Percentiles rank a stretch among this genome's conserved stretches.
Evolutionary conservation across 2,888 invertebrate genomes (phyloP).

Genomic region (Agrotis clavis): DNA sequence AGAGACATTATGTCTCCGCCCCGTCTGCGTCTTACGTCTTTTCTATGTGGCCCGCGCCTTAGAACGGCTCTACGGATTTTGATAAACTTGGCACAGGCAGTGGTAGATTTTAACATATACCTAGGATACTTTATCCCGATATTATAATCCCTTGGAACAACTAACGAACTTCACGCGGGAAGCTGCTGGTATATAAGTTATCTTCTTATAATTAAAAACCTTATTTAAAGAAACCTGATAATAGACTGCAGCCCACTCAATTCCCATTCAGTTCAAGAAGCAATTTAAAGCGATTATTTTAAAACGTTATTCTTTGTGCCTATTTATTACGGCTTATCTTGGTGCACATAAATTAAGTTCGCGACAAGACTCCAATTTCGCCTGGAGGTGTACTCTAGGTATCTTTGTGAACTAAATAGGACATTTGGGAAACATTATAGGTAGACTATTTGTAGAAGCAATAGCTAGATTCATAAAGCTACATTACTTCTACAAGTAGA

Average conservation of each 20-base stretch:
- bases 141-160: too few relatives aligned
- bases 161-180: background rate
- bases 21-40: too few relatives aligned
- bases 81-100: too few relatives aligned
- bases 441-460: background rate
- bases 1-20: too few relatives aligned
- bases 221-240: constrained; percentile 11
- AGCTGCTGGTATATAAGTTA: too few relatives aligned
- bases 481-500: too few relatives aligned
- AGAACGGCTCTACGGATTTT: too few relatives aligned
- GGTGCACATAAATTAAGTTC: constrained; percentile 75
- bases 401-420: constrained; percentile 19
- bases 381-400: constrained; percentile 61
- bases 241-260: constrained; percentile 47
- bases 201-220: constrained; percentile 15
- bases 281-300: constrained; percentile 79
- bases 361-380: constrained; percentile 62
- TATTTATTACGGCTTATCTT: constrained; percentile 80
- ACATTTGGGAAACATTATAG: background rate
- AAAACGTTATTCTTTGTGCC: constrained; percentile 77
- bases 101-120: too few relatives aligned
- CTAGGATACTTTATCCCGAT: too few relatives aligned
- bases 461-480: too few relatives aligned
- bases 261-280: constrained; percentile 66
- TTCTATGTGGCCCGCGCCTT: too few relatives aligned